Base-by-base conservation (phyloP, 2,888 invertebrate genomes). In the Athripsodes cinereus region DNA sequence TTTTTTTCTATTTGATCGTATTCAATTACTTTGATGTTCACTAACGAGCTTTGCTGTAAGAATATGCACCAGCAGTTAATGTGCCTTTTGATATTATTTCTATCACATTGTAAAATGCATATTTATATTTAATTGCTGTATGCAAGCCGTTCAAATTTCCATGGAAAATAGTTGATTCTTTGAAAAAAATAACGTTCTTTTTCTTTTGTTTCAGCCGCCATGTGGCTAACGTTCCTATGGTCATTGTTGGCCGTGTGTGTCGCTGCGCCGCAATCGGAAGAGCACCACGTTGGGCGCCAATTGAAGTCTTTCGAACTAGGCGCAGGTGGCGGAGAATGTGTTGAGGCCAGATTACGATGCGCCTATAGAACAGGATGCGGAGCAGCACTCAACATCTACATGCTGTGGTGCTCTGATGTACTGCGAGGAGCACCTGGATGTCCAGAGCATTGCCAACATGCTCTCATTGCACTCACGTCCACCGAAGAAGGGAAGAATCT, bases 401-500 rank as follows among this genome's bases (percentile, higher is more conserved):
- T 89, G 71, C 72, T 84, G 62, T 83, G 85, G 66, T 92, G 92
- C 69, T 83, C 84, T 8, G 81, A 81, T 3, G 84, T 87, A 31
- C 77, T 90, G 34, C 80, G 84, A 49, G 81, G 84, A 22, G 78
- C 71, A 66, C 80, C 74, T 34, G 69, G 70, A 62, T 92, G 92
- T 69, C 86, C 88, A 0, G 83, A 85, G 67, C 76, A 81, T 53
- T 92, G 92, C 70, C 85, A 86, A 66, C 83, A 88, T 68, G 87
- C 91, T 0, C 79, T 92, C 40, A 88, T 91, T 47, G 88, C 90
- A 0, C 79, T 92, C 47, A 87, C 86, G 0, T 87, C 89, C 22
- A 89, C 90, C 0, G 87, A 86, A 53, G 88, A 90, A 69, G 90
- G 91, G 53, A 84, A 87, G 68, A 83, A 84, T 62, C 81, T 92